Percentiles rank a stretch among this genome's conserved stretches.
phyloP scores from a whole-genome alignment of 2,888 invertebrate species.

The Andrena dorsata region DNA sequence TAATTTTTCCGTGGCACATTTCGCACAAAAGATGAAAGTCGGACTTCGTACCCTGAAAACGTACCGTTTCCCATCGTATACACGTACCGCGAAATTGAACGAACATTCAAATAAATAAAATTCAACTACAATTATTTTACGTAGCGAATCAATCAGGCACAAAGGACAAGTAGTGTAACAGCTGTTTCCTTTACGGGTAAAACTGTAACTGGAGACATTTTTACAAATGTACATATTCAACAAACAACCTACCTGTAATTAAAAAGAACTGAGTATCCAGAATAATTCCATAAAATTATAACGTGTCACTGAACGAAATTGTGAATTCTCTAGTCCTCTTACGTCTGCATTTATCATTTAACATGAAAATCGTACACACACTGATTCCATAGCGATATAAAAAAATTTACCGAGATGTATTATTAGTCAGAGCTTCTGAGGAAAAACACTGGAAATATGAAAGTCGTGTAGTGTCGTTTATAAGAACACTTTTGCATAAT shows the following conservation, averaged over 20 bases:
- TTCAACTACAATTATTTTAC: slow-evolving; percentile 17
- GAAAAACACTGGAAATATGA: slow-evolving; percentile 4
- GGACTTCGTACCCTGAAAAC: slow-evolving; percentile 5
- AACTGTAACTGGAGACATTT: neutral
- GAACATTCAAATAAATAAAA: slow-evolving; percentile 20
- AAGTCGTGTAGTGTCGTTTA: too few species aligned
- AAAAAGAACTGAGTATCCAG: too few species aligned
- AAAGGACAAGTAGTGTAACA: slow-evolving; percentile 4
- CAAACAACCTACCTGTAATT: too few species aligned
- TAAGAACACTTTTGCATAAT: too few species aligned
- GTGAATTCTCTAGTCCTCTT: too few species aligned
- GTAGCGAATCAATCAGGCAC: slow-evolving; percentile 9
- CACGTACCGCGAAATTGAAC: slow-evolving; percentile 22
- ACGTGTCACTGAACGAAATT: too few species aligned
- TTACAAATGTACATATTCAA: neutral
- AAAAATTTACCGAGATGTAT: neutral
- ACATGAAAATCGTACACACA: too few species aligned
- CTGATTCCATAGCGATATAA: too few species aligned
- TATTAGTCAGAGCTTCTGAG: slow-evolving; percentile 6
- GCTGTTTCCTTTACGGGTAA: neutral
- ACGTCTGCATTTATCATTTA: too few species aligned
- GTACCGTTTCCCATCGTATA: neutral
- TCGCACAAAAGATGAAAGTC: slow-evolving; percentile 12
- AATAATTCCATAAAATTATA: too few species aligned
- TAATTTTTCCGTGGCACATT: neutral